phyloP scores from a whole-genome alignment of 2,797 vertebrate species.

The Myotis vivesi region DNA sequence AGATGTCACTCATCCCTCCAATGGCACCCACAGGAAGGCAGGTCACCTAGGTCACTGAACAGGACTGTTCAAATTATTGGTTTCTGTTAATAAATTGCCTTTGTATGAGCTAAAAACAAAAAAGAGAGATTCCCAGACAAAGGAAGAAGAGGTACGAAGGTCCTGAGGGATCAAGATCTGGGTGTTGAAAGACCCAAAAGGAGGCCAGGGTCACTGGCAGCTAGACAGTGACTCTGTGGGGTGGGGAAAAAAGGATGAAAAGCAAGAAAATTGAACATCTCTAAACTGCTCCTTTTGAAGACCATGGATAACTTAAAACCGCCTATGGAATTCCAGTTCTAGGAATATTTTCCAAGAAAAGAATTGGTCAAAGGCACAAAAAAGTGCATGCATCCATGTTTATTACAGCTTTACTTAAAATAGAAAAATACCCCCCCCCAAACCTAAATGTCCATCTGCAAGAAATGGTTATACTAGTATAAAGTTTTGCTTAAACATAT shows the following conservation, averaged over 20 bases:
- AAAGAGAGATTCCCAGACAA: neutral
- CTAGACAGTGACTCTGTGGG: neutral
- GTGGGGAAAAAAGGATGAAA: neutral
- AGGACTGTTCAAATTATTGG: neutral
- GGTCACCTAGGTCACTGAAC: neutral
- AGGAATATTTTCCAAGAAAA: neutral
- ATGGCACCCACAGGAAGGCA: neutral
- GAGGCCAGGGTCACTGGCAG: neutral
- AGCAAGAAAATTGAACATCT: neutral
- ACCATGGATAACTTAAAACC: neutral
- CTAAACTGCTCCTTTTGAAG: neutral
- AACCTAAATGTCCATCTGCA: neutral
- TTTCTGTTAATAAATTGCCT: neutral
- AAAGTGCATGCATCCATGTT: neutral
- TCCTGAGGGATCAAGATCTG: neutral
- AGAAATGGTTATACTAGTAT: neutral
- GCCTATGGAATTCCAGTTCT: neutral
- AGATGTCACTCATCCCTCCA: neutral
- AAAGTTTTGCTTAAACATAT: constrained; percentile 12
- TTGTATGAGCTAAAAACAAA: neutral
- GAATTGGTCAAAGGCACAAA: neutral
- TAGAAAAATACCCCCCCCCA: neutral
- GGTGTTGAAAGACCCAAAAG: neutral
- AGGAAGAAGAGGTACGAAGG: neutral
- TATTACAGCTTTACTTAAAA: neutral